phyloP scores from a whole-genome alignment of 35 echinoderm and acorn worm species.

The Anneissia japonica region DNA sequence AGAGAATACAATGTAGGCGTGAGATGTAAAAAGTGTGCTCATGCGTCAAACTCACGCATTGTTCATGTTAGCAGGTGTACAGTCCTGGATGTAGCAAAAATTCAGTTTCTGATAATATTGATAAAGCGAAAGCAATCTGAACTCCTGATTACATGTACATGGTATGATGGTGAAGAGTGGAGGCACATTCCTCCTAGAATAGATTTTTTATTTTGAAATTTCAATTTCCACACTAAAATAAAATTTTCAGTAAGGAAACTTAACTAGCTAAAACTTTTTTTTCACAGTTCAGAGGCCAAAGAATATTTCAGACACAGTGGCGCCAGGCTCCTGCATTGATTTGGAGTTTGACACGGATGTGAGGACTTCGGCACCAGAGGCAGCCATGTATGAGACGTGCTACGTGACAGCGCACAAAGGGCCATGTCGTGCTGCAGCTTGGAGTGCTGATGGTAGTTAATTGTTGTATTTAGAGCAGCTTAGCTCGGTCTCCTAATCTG shows the following conservation, averaged over 20 bases:
- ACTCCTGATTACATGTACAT: no score
- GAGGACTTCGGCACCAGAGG: conserved; percentile 76
- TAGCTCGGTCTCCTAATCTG: no score
- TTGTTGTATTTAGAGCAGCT: no score
- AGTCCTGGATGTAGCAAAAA: no score
- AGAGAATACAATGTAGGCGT: no score
- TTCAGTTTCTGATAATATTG: no score
- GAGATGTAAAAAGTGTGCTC: no score
- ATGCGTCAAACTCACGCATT: no score
- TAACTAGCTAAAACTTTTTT: background rate
- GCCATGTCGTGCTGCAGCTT: conserved; percentile 80
- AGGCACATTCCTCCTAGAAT: background rate
- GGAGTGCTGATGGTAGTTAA: conserved; percentile 96
- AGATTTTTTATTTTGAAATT: background rate
- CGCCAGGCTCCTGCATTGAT: conserved; percentile 82
- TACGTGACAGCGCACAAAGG: conserved; percentile 97
- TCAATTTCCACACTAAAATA: background rate
- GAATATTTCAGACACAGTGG: conserved; percentile 59
- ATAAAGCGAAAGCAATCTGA: no score
- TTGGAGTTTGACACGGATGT: conserved; percentile 99
- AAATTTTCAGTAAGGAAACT: background rate
- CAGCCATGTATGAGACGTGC: conserved; percentile 94
- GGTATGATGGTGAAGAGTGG: no score
- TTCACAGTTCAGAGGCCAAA: background rate
- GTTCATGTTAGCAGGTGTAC: no score